phyloP scores from a whole-genome alignment of 2,888 invertebrate genomes.

The Drosophila kokeensis region DNA sequence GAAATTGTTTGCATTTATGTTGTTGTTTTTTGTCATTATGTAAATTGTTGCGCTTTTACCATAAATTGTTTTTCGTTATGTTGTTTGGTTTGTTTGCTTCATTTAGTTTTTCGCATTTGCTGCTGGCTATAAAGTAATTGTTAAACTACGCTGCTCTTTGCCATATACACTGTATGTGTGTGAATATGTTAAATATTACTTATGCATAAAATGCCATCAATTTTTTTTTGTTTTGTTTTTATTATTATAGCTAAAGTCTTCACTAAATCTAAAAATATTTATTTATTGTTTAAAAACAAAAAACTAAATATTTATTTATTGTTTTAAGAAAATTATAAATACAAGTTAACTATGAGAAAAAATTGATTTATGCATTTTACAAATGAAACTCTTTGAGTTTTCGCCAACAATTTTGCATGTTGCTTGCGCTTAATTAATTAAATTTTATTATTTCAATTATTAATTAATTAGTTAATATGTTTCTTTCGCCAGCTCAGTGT shows the following conservation, averaged over 20 bases:
- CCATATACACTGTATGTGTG: slow-evolving; percentile 1
- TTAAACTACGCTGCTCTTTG: slow-evolving; percentile 26
- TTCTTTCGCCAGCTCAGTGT: slow-evolving; percentile 23
- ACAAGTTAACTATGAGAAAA: slow-evolving; percentile 41
- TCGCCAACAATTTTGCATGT: slow-evolving; percentile 34
- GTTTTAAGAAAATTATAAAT: slow-evolving; percentile 18
- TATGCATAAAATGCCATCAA: slow-evolving; percentile 28
- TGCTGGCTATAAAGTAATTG: slow-evolving; percentile 48
- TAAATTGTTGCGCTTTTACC: slow-evolving; percentile 43
- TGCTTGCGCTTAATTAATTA: slow-evolving; percentile 33
- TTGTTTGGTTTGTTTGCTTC: slow-evolving; percentile 18
- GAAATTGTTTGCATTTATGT: slow-evolving; percentile 40
- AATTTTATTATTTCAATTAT: slow-evolving; percentile 26
- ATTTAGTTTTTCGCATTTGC: slow-evolving; percentile 19
- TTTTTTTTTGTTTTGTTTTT: slow-evolving; percentile 25
- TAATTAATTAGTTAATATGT: slow-evolving; percentile 51
- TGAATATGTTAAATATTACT: slow-evolving; percentile 26
- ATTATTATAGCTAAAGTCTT: slow-evolving; percentile 40
- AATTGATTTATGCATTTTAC: slow-evolving; percentile 72
- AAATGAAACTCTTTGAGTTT: slow-evolving; percentile 82
- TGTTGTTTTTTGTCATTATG: slow-evolving; percentile 38
- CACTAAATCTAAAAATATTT: slow-evolving; percentile 51
- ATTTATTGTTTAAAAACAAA: slow-evolving; percentile 31
- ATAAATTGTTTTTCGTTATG: slow-evolving; percentile 32
- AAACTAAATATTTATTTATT: slow-evolving; percentile 9